Evolutionary conservation across 2,797 vertebrate genomes (phyloP), one percentile per base, ranked within the genome.

Genomic region (Adrianichthys oophorus): DNA sequence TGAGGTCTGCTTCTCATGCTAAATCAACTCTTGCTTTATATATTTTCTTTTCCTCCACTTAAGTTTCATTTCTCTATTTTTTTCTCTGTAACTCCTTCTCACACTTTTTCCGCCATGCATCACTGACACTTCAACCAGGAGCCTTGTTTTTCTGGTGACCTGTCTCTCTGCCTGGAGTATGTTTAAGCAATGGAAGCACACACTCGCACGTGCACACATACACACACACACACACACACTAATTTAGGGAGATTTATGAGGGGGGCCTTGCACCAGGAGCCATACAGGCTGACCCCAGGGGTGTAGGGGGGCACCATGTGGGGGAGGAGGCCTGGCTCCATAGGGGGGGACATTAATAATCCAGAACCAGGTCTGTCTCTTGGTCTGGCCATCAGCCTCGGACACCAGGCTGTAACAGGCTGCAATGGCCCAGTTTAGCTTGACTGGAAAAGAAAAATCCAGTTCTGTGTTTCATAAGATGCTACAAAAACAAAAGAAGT

Each of bases 231-330:
- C 56, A 77, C 56, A 73, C 85, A 84, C 86, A 78, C 86, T 94
- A 95, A 95, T 94, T 96, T 95, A 95, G 92, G 94, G 92, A 96
- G 95, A 98, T 97, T 97, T 96, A 97, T 96, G 92, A 94, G 89
- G 76, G 86, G 74, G 90, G 91, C 93, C 94, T 93, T 53, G 48
- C 92, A 92, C 92, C 92, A 94, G 94, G 92, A 95, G 94, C 93
- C 92, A 93, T 72, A 79, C 89, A 93, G 93, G 92, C 92, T 95
- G 94, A 95, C 95, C 93, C 93, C 89, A 90, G 71, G 89, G 81
- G 86, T 88, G 89, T 79, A 81, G 69, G 72, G 77, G 83, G 80
- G 56, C 63, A 83, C 65, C 71, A 68, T 45, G 64, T 72, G 81
- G 70, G 72, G 84, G 78, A 66, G 88, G 90, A 83, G 88, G 85